Evolutionary conservation across 35 echinoderm and acorn worm genomes (phyloP), one percentile per base, ranked within the genome.

Genomic region (Amphiura filiformis): DNA sequence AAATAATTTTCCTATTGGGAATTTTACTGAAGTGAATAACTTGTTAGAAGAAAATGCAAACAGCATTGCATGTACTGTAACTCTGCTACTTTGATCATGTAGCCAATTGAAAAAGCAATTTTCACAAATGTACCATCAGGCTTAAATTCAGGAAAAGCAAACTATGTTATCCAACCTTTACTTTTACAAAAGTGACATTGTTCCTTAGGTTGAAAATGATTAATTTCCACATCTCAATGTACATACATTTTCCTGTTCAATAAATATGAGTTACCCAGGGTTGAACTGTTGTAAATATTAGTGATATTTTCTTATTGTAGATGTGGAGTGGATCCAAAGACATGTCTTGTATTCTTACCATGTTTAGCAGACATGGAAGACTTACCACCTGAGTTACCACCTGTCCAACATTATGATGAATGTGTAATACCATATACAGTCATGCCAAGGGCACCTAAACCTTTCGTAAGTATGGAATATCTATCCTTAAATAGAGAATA

Each of bases 401-500:
- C 65, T 9, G 44, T 52, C 44, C 44, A 52, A 52, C 80, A 90
- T 18, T 26, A 77, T 15, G 23, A 33, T 41, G 36, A 84, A 28
- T 79, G 82, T 84, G 61, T 75, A 35, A 76, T 84, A 30, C 81
- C 57, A 0, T 75, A 83, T 84, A 84, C 36, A 31, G 39, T 90
- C 35, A 82, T 90, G 1, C 88, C 88, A 32, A 13, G 80, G 14
- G 42, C 88, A 75, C 81, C 38, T 22, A 83, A 83, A 84, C 80
- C 88, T 22, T 90, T 84, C 84, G 88, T 90, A 56, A 90, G 88
- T 90, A 30, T 0, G n/a, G n/a, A n/a, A n/a, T n/a, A n/a, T n/a
- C n/a, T n/a, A n/a, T n/a, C n/a, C n/a, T n/a, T n/a, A 18, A 1
- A 4, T 83, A 28, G 26, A 83, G 28, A 1, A 83, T 47, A 39